These are phyloP conservation scores for Pantherophis guttatus DNA, from an alignment of 2,113 vertebrate species.

Conservation along the genomic window DNA sequence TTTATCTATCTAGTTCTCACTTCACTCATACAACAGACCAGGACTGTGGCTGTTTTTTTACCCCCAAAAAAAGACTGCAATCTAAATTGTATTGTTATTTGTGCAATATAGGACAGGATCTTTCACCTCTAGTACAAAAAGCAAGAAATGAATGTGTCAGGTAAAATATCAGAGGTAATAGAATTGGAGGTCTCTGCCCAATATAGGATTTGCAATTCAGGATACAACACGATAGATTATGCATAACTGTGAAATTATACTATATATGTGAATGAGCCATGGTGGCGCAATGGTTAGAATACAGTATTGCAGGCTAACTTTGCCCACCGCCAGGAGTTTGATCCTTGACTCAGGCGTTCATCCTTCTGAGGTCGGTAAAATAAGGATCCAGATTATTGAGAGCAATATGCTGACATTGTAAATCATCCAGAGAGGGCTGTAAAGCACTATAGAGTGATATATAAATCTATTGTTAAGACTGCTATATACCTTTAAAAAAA, in stretches of 20 bases:
- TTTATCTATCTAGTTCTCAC: background rate
- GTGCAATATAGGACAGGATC: background rate
- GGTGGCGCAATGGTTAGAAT: background rate
- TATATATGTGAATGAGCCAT: background rate
- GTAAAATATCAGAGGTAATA: background rate
- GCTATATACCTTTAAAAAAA: background rate
- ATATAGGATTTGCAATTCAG: background rate
- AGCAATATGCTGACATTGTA: background rate
- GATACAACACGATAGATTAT: background rate
- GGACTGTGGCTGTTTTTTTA: no score
- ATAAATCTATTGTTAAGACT: background rate
- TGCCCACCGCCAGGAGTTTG: background rate
- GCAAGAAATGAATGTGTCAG: background rate
- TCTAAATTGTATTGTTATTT: background rate
- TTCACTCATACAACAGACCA: background rate
- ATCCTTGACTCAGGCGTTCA: background rate
- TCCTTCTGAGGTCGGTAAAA: background rate
- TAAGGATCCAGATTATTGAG: background rate
- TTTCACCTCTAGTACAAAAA: background rate
- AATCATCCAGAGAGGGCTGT: background rate
- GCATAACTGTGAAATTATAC: background rate
- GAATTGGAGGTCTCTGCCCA: background rate
- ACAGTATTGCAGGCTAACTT: background rate
- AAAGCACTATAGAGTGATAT: background rate
- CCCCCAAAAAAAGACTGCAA: background rate